Base-by-base conservation (phyloP, 1,140 invertebrate species). In the Daktulosphaira vitifoliae region DNA sequence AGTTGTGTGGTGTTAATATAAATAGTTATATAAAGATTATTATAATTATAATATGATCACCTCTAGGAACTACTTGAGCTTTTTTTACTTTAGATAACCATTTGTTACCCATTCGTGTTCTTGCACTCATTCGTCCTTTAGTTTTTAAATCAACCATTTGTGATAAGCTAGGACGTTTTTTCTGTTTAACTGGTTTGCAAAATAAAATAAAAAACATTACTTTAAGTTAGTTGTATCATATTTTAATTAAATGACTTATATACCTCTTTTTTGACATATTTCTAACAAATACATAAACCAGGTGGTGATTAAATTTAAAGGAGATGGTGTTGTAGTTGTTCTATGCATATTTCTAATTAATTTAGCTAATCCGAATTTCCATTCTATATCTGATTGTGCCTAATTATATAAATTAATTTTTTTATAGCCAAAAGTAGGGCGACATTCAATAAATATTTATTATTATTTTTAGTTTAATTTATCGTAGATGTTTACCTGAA, bases 371-470 rank as follows among this genome's bases (percentile, higher is more conserved):
- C 96, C 96, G 74, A 96, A 99, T 77, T 99, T 99, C 96, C 96
- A 99, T 77, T 99, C 96, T 71, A 96, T 97, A 77, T 99, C 96
- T n/a, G 96, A 98, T 82, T 99, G 95, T 46, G 95, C 92, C 83
- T 95, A 37, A 51, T 66, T 29, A 67, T 38, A 51, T 52, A 25
- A 53, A 39, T 65, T 18, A 33, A 62, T 37, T n/a, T n/a, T n/a
- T n/a, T n/a, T n/a, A n/a, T n/a, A n/a, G n/a, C n/a, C n/a, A n/a
- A n/a, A n/a, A n/a, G n/a, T n/a, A n/a, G n/a, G n/a, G 8, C 8
- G n/a, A 39, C 38, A 39, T n/a, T n/a, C 38, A 9, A 39, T 39
- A n/a, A n/a, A n/a, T n/a, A n/a, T n/a, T n/a, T 37, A 52, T 9
- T 38, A 53, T 37, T 39, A 18, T 25, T 26, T 46, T 18, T 48